Evolutionary conservation across 2,797 vertebrate species (phyloP), one percentile per base, ranked within the genome.

Genomic region (Spinus pinus): DNA sequence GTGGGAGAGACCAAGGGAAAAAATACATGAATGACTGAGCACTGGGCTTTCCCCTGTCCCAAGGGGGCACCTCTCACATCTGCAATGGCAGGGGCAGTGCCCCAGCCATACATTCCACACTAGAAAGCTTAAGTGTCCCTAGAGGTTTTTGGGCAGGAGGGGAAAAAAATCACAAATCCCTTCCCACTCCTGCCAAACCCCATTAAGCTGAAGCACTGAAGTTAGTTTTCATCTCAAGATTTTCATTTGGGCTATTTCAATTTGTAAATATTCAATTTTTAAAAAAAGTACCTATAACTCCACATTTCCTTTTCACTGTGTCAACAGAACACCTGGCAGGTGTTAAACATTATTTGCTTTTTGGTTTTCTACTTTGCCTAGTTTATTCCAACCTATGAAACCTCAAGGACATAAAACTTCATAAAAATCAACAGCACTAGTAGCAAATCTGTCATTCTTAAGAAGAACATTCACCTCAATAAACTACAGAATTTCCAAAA

Each of bases 391-490:
- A 83, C 46, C 33, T 83, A 54, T 10, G 39, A 93, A 94, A 79
- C 33, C 60, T 94, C 94, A 94, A 95, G 71, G 70, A 90, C 51
- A 81, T 66, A 77, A 91, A 94, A 49, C 51, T 64, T 89, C 81
- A 88, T 62, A 89, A 93, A 96, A 96, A 94, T 86, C 93, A 95
- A 94, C 72, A 80, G 51, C 66, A 75, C 10, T 67, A 72, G 30
- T 77, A 81, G n/a, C 75, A 95, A 88, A 93, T 72, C 90, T 93
- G 91, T 89, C 88, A 88, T 72, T 90, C 74, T 78, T 19, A 51
- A 83, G 56, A 88, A 89, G 53, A 95, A 94, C 25, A 64, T 62
- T 78, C 65, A 77, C 72, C 90, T 96, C 66, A 81, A 96, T 97
- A 96, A 88, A 93, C 51, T 61, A 83, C 70, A 90, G 80, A 81